These are phyloP conservation scores for Sciurus vulgaris DNA, from an alignment of 2,797 vertebrate genomes.

Conservation along the genomic window DNA sequence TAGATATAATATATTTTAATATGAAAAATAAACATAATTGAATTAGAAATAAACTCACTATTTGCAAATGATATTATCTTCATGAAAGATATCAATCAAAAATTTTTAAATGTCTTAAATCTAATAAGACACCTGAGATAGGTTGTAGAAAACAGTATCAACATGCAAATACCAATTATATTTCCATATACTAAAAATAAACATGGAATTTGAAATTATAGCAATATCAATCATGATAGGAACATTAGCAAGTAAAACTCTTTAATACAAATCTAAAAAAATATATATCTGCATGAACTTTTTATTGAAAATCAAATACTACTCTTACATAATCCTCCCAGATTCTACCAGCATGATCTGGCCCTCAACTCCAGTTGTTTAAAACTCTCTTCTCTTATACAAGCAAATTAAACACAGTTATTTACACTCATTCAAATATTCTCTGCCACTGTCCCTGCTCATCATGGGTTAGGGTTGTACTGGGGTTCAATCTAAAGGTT, in stretches of 20 bases:
- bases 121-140: neutral
- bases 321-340: neutral
- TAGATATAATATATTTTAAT: neutral
- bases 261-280: neutral
- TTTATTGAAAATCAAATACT: neutral
- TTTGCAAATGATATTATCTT: neutral
- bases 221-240: neutral
- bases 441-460: neutral
- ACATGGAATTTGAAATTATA: neutral
- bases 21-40: neutral
- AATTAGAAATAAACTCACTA: neutral
- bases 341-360: accelerated
- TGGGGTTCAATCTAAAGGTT: neutral
- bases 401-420: neutral
- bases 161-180: neutral
- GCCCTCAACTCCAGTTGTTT: no score
- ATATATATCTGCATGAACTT: neutral
- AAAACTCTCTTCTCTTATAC: no score
- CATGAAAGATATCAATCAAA: neutral
- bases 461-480: neutral
- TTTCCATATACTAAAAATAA: neutral
- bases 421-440: neutral
- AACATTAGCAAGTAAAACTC: neutral
- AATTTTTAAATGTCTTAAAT: neutral
- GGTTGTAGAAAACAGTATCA: neutral